Conservation (phyloP, 2,797 vertebrate species). For the Argya squamiceps region DNA sequence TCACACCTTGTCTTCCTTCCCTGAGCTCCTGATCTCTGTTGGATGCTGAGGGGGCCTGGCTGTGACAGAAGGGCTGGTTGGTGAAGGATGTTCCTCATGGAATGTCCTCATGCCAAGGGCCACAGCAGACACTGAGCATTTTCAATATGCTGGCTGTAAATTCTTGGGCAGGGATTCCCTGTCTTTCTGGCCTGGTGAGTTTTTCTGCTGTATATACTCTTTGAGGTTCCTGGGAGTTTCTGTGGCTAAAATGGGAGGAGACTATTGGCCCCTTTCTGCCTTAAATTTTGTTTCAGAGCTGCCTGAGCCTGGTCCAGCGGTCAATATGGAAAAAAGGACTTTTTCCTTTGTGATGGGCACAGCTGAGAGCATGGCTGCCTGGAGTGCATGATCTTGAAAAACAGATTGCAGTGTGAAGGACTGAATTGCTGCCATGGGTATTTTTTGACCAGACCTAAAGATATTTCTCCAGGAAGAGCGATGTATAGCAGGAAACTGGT, state of each 20-base stretch:
- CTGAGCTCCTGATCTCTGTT: not conserved
- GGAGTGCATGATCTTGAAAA: not conserved
- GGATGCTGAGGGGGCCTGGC: not conserved
- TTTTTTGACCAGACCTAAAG: not conserved
- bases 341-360: not conserved
- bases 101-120: not conserved
- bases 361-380: not conserved
- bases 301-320: not conserved
- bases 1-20: not conserved
- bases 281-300: not conserved
- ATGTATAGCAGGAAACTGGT: not conserved
- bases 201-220: not conserved
- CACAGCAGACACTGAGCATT: not conserved
- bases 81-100: not conserved
- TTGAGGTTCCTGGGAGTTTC: not conserved
- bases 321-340: not conserved
- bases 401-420: not conserved
- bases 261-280: not conserved
- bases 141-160: not conserved
- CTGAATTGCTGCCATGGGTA: not conserved
- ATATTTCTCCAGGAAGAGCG: not conserved
- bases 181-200: not conserved
- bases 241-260: not conserved
- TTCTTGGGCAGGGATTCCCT: not conserved
- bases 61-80: not conserved